Evolutionary conservation across 2,888 invertebrate genomes (phyloP).

Genomic region (Megamerina dolium): DNA sequence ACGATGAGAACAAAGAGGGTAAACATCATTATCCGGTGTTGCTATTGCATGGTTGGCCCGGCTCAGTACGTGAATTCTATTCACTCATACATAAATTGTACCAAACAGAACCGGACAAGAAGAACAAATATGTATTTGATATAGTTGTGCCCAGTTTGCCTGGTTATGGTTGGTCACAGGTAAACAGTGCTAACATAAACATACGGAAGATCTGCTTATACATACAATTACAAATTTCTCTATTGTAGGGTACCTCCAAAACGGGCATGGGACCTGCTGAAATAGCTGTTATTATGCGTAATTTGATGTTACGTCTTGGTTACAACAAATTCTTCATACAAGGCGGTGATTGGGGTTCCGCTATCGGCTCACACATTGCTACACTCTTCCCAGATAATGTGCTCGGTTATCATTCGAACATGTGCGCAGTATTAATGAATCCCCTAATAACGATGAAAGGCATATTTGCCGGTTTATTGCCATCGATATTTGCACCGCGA

Average conservation of each 20-base stretch:
- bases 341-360: constrained; percentile 78
- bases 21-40: constrained; percentile 45
- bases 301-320: constrained; percentile 64
- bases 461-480: constrained; percentile 53
- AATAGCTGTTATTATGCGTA: constrained; percentile 56
- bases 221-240: background rate
- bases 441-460: constrained; percentile 35
- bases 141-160: constrained; percentile 54
- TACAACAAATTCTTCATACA: constrained; percentile 61
- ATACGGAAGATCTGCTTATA: too few species aligned
- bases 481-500: constrained; percentile 54
- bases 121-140: constrained; percentile 56
- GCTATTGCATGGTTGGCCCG: constrained; percentile 86
- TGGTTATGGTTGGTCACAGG: constrained; percentile 50
- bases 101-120: constrained; percentile 42
- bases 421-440: constrained; percentile 51
- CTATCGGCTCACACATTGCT: constrained; percentile 59
- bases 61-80: constrained; percentile 79
- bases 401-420: constrained; percentile 58
- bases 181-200: constrained; percentile 15
- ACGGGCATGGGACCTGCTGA: constrained; percentile 47
- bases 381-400: constrained; percentile 59
- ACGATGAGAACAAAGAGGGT: constrained; percentile 38
- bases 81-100: constrained; percentile 66
- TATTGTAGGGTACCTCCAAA: constrained; percentile 47